Percentiles rank a stretch among this genome's conserved stretches.
phyloP scores from a whole-genome alignment of 2,113 vertebrate species.

The Herpetotheres cachinnans region DNA sequence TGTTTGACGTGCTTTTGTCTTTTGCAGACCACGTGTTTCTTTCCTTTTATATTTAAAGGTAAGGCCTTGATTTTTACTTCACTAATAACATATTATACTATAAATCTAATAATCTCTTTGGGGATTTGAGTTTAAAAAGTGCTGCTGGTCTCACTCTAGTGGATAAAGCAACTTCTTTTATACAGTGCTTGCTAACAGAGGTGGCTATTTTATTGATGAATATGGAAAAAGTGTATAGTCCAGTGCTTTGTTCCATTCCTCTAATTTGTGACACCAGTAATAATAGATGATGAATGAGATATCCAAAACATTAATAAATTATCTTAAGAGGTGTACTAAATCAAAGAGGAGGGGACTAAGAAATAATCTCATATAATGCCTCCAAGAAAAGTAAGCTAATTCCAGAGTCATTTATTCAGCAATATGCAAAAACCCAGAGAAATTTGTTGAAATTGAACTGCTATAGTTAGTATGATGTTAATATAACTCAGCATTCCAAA shows the following conservation, averaged over 20 bases:
- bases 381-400: conserved; percentile 65
- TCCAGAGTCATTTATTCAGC: conserved; percentile 61
- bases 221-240: conserved; percentile 51
- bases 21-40: neutral
- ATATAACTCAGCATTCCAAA: conserved; percentile 42
- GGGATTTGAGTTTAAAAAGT: neutral
- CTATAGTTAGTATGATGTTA: conserved; percentile 53
- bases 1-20: neutral
- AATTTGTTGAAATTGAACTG: conserved; percentile 50
- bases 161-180: conserved; percentile 6
- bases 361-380: conserved; percentile 63
- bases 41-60: neutral
- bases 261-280: conserved; percentile 65
- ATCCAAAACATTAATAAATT: conserved; percentile 72
- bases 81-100: neutral
- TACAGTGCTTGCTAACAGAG: neutral
- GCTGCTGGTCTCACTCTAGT: neutral
- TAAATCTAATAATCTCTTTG: neutral
- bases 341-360: conserved; percentile 66
- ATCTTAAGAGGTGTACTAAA: conserved; percentile 69
- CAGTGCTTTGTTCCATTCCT: conserved; percentile 66
- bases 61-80: neutral
- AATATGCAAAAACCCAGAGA: conserved; percentile 57
- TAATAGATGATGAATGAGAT: conserved; percentile 72
- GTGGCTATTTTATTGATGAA: conserved; percentile 60